A percentile compares a stretch with the other conserved stretches of the same genome.
These are phyloP conservation scores for Eremobia ochroleuca DNA, from an alignment of 2,888 invertebrate species.

Conservation along the genomic window DNA sequence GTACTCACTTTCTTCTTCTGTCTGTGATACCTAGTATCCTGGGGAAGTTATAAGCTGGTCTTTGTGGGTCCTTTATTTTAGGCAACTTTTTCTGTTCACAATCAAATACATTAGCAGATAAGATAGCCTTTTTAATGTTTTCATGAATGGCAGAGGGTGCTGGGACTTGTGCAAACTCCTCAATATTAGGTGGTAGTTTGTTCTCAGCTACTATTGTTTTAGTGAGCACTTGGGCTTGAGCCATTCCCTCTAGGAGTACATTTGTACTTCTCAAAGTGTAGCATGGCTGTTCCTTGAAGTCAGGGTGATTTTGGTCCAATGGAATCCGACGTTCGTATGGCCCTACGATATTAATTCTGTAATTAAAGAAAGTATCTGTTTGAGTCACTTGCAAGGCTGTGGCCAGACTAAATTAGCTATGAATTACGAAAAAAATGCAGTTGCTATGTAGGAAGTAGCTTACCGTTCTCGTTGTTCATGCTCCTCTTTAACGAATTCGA, in stretches of 20 bases:
- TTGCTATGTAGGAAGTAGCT: slow-evolving; percentile 1
- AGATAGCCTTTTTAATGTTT: slow-evolving; percentile 92
- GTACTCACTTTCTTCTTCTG: slow-evolving; percentile 92
- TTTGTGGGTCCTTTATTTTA: slow-evolving; percentile 92
- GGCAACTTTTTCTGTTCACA: slow-evolving; percentile 95
- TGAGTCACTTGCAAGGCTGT: background rate
- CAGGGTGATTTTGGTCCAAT: slow-evolving; percentile 92
- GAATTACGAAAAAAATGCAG: background rate
- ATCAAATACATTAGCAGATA: slow-evolving; percentile 94
- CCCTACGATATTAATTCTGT: slow-evolving; percentile 86
- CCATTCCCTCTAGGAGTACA: slow-evolving; percentile 93
- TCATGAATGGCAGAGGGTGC: slow-evolving; percentile 90
- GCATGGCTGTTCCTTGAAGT: slow-evolving; percentile 92
- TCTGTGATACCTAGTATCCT: slow-evolving; percentile 94
- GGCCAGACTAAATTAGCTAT: background rate
- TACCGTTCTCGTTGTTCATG: slow-evolving; percentile 79
- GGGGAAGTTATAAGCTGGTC: slow-evolving; percentile 94
- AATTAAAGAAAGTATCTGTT: slow-evolving; percentile 62
- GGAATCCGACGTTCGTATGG: slow-evolving; percentile 81
- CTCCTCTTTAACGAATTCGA: slow-evolving; percentile 90
- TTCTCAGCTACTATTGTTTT: slow-evolving; percentile 93
- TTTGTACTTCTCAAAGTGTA: slow-evolving; percentile 91
- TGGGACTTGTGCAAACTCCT: slow-evolving; percentile 88
- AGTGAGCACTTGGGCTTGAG: slow-evolving; percentile 95
- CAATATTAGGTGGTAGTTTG: slow-evolving; percentile 91